Base-by-base conservation (phyloP, 2,797 vertebrate species). In the Sebastes hubbsi region DNA sequence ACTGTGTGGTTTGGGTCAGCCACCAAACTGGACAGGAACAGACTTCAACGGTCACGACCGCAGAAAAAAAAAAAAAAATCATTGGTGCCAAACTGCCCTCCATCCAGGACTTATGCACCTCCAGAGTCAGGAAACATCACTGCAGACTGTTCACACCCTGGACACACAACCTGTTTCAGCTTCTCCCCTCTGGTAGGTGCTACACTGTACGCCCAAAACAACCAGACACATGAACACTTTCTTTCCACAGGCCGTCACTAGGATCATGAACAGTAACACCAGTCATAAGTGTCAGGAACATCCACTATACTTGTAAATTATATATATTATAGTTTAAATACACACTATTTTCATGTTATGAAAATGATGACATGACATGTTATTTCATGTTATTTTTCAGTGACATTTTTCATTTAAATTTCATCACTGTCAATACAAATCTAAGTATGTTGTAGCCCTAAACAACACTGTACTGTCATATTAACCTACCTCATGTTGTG, bases 151-250 rank as follows among this genome's bases (percentile, higher is more conserved):
- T 18, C 63, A 46, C 13, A 64, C 22, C 22, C 24, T 66, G 1
- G 62, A 25, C 62, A 65, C 63, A 65, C 63, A 65, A 65, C 36
- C 22, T 20, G 14, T 66, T 46, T 5, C 63, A 65, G 14, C 36
- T 25, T 38, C 3, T 65, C 36, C 63, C 22, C 24, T 27, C 20
- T 38, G 61, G n/a, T 30, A 30, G 27, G 9, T 11, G 29, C 56
- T 29, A 18, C 8, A 6, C 10, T 10, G 9, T 30, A 32, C 13
- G 8, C 12, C 12, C 14, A 62, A 32, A n/a, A 12, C 60, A 62
- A 11, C n/a, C 30, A 61, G 59, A 30, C 20, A 56, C 55, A 56
- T n/a, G 49, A 55, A 25, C 22, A 14, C 6, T 25, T 27, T 58
- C 1, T 54, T 54, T 54, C 49, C 49, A 54, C 2, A n/a, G 49